Evolutionary conservation across 1,140 invertebrate genomes (phyloP), one percentile per base, ranked within the genome.

Genomic region (Drosophila ambigua): DNA sequence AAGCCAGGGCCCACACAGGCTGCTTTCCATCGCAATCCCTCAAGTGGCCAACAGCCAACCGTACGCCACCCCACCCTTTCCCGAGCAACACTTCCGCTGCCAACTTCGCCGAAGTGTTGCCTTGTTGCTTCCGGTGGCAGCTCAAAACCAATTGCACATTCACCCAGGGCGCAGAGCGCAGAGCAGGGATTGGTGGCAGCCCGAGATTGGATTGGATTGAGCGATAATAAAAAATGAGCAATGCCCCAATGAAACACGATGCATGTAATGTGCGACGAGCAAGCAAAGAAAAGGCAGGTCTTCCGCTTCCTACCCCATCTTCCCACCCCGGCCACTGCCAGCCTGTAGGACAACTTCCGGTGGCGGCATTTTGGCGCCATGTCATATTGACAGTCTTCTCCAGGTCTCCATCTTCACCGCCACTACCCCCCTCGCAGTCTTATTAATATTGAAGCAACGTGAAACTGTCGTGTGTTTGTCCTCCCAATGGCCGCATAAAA

Each of bases 391-490:
- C 83, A 88, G 71, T 52, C 61, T 73, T 1, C 9, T 3, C 3
- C 28, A 31, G 28, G 0, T 31, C 2, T 31, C 7, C 28, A 2
- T 24, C 28, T 31, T 2, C 8, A 20, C 20, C 20, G 20, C 20
- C 20, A 9, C 31, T 31, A 11, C 35, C 11, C 9, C 9, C 53
- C 39, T 69, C 66, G 50, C 78, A 60, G 62, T 62, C 78, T 88
- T 87, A 87, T 87, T 88, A 87, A 88, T 87, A 87, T 87, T 87
- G 72, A 63, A 87, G 75, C 55, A 79, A 81, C 72, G 77, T 71
- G 74, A 73, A 73, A 51, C 63, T 66, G 67, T 74, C 60, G 54
- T 54, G 31, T 49, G 60, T 66, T 67, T 55, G 39, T 15, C 50
- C 78, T 78, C 71, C 82, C 83, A 72, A 69, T 79, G 69, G 82